These are phyloP conservation scores for Ptychochromis oligacanthus DNA, from an alignment of 2,113 vertebrate species.

Conservation along the genomic window DNA sequence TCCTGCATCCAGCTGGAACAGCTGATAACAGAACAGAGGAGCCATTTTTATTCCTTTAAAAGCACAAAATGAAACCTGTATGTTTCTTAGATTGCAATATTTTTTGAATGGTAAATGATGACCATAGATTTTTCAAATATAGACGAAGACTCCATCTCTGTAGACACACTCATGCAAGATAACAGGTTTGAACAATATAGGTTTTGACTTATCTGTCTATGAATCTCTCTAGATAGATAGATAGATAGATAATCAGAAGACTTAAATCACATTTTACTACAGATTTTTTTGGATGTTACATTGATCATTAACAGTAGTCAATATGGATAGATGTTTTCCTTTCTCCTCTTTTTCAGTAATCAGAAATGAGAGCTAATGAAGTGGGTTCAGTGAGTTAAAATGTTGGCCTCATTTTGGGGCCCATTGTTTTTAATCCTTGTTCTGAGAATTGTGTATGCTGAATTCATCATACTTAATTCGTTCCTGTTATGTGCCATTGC, in stretches of 20 bases:
- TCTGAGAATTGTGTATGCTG: background rate
- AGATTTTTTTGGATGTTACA: no score
- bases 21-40: background rate
- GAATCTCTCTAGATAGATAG: background rate
- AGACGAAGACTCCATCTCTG: background rate
- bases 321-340: background rate
- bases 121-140: background rate
- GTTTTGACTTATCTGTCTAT: background rate
- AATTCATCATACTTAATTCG: background rate
- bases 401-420: background rate
- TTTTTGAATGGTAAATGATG: background rate
- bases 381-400: background rate
- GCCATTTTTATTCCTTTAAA: background rate
- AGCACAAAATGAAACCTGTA: background rate
- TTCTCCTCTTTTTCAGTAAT: background rate
- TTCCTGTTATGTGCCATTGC: background rate
- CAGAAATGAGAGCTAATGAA: background rate
- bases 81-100: background rate
- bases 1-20: slow-evolving; percentile 7
- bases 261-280: no score
- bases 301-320: background rate
- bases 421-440: background rate
- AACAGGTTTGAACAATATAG: background rate
- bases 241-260: no score
- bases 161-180: fast-evolving